phyloP scores from a whole-genome alignment of 2,888 invertebrate genomes.

The Callyntrura guangdongensis region DNA sequence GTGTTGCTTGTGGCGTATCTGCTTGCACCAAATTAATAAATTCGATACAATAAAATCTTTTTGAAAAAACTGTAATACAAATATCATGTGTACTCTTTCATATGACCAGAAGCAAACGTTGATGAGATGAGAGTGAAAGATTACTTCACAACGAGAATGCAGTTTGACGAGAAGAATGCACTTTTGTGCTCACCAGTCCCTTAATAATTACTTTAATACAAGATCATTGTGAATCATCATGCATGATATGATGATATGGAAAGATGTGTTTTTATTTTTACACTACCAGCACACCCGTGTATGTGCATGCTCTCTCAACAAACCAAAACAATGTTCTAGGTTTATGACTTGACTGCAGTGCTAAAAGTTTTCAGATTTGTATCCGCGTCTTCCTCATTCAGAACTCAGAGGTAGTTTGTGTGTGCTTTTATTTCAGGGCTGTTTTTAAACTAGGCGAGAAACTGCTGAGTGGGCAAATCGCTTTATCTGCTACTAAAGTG shows the following conservation, averaged over 20 bases:
- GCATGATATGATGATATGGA: no score
- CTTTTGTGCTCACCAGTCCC: slow-evolving; percentile 68
- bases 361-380: no score
- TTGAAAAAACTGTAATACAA: not conserved
- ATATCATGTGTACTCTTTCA: not conserved
- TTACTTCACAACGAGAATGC: slow-evolving; percentile 41
- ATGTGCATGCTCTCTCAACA: no score
- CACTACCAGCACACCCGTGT: no score
- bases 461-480: not conserved
- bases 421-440: no score
- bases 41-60: not conserved
- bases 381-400: no score
- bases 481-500: no score
- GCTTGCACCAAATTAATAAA: not conserved
- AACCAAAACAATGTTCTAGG: no score
- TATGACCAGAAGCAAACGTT: not conserved
- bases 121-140: slow-evolving; percentile 50
- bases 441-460: not conserved
- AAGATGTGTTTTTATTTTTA: no score
- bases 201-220: slow-evolving; percentile 57
- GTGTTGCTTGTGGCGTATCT: not conserved
- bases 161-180: slow-evolving; percentile 67
- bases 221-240: slow-evolving; percentile 28
- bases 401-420: no score
- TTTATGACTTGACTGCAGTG: no score